Evolutionary conservation across 2,113 vertebrate species (phyloP).

Genomic region (Pampusana beccarii): DNA sequence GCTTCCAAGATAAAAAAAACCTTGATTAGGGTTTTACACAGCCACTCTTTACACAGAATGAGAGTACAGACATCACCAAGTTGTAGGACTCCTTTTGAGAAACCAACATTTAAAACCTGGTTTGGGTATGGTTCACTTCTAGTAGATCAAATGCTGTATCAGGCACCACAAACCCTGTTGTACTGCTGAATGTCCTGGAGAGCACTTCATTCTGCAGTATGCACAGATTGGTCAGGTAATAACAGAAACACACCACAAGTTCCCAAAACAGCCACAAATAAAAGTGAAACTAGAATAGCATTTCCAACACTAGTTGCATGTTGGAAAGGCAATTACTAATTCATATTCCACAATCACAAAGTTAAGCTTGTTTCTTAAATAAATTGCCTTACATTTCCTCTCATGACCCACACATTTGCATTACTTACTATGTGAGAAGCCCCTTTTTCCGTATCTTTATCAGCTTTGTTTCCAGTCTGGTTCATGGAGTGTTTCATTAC

Average conservation of each 20-base stretch:
- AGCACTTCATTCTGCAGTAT: neutral
- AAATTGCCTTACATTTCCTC: neutral
- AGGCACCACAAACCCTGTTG: neutral
- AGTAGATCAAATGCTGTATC: neutral
- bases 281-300: neutral
- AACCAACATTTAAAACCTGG: neutral
- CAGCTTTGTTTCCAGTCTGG: slow-evolving; percentile 83
- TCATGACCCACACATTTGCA: neutral
- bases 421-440: slow-evolving; percentile 83
- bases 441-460: slow-evolving; percentile 90
- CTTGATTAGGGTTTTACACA: neutral
- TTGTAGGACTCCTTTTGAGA: neutral
- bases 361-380: neutral
- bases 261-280: neutral
- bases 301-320: neutral
- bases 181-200: neutral
- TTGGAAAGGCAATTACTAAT: neutral
- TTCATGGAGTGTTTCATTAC: slow-evolving; percentile 91
- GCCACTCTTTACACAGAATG: neutral
- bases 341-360: neutral
- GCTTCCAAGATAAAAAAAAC: neutral
- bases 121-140: neutral
- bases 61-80: neutral
- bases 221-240: neutral
- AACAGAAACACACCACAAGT: neutral